Percentiles rank a stretch among this genome's conserved stretches.
phyloP scores from a whole-genome alignment of 2,113 vertebrate species.

The Aptenodytes forsteri region DNA sequence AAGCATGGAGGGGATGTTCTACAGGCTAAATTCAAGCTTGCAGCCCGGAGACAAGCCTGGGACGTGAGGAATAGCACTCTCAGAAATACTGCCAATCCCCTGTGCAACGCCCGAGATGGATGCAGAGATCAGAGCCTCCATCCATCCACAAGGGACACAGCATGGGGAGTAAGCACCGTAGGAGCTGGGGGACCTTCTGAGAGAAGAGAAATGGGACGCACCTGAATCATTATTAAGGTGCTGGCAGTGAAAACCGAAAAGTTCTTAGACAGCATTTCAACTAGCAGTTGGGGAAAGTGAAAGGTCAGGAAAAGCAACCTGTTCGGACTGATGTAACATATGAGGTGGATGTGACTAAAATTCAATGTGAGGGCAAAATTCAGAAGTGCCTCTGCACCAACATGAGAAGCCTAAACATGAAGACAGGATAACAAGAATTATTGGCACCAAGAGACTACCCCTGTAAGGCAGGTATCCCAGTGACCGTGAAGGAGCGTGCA shows the following conservation, averaged over 20 bases:
- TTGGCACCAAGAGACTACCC: neutral
- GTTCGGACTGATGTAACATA: neutral
- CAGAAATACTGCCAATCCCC: neutral
- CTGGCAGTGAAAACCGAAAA: neutral
- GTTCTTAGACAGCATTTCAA: neutral
- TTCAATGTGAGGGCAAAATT: neutral
- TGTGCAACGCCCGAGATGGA: neutral
- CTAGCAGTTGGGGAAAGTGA: neutral
- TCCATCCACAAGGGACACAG: fast-evolving
- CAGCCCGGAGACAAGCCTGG: neutral
- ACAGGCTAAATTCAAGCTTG: neutral
- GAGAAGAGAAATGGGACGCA: neutral
- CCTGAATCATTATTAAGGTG: neutral
- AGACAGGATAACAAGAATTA: neutral
- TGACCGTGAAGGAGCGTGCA: neutral
- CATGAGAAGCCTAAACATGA: neutral
- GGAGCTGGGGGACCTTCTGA: neutral
- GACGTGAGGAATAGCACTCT: neutral
- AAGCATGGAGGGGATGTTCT: neutral
- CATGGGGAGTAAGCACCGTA: neutral
- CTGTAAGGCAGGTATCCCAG: neutral
- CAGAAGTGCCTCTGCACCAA: neutral
- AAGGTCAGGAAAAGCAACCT: neutral
- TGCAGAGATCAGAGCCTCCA: neutral
- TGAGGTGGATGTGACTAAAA: neutral